Evolutionary conservation across 2,888 invertebrate species (phyloP), one percentile per base, ranked within the genome.

Genomic region (Catocala sponsa): DNA sequence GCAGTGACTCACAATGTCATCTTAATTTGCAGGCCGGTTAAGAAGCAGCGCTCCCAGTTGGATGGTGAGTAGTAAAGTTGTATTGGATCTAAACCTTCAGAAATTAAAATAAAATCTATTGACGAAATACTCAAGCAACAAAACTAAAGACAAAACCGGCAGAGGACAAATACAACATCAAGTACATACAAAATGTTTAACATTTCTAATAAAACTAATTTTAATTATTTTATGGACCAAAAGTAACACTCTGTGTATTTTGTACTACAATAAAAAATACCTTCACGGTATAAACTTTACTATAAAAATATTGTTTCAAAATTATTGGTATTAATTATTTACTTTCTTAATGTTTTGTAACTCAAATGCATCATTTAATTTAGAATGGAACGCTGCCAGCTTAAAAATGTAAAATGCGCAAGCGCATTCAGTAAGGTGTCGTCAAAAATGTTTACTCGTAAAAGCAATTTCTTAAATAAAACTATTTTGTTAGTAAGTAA

Each of bases 211-310:
- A 74, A 80, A 82, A 72, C 48, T 75, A 78, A 72, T 76, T 70
- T 71, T 70, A 70, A 78, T 74, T 77, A 74, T 79, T 81, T 78
- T 74, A 79, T 78, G 79, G 80, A 83, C 81, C 79, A 85, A 87
- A 81, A 74, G 63, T 71, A 69, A 70, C 65, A 68, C 55, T 6
- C 6, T 56, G 43, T 69, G 53, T 64, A 55, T 59, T 65, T 67
- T 55, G 32, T 63, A 61, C 55, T 55, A 44, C 13, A 65, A 52
- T 44, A 64, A 58, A 51, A 59, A 53, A 53, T 65, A 59, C 63
- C 54, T 43, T 35, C 6, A 47, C 43, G 53, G 55, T 73, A 64
- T 55, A 72, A 67, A 68, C 44, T 25, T 7, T 64, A 55, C 42
- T 9, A 38, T 9, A 58, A 63, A 68, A 73, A 64, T 72, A 64